Base-by-base conservation (phyloP, 2,113 vertebrate genomes). In the Lophotis ruficrista region DNA sequence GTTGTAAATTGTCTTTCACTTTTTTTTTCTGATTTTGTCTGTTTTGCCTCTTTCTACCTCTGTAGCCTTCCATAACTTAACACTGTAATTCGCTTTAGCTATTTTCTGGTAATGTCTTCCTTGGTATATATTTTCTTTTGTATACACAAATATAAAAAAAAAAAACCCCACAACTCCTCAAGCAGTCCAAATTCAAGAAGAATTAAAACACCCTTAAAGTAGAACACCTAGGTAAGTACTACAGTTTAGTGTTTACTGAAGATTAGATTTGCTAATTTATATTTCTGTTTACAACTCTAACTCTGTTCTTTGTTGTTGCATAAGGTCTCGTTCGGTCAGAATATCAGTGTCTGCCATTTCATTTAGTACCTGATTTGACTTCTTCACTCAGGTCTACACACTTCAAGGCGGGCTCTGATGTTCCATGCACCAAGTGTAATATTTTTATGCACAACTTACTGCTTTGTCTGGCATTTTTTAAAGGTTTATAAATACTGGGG, bases 311-410 rank as follows among this genome's bases (percentile, higher is more conserved):
- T 43, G 1, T 9, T 30, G 1, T 47, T 33, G 12, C 6, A 9
- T 12, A 66, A 70, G 9, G 37, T 30, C 19, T 47, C 19, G 77
- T 0, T 4, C 0, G 1, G 4, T 51, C 60, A 68, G 5, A 72
- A 71, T 87, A 80, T 38, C 24, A 27, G 7, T 4, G 3, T 47
- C 43, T 48, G 47, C 9, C 4, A 0, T 70, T 86, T 56, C 1
- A 0, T n/a, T 81, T 28, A 20, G 20, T n/a, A 7, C 9, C 33
- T 62, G 54, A 22, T 23, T 37, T 9, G 27, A 71, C 31, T 24
- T 61, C 14, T 27, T 6, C 1, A 1, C 8, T 66, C 56, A 33
- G 13, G 12, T 10, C 0, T 0, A 58, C 0, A 2, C 7, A 47
- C 23, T 60, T 61, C 23, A 28, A 66, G 20, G 17, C 58, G 41